These are phyloP conservation scores for Megaptera novaeangliae DNA, from an alignment of 2,113 vertebrate genomes.

Conservation along the genomic window DNA sequence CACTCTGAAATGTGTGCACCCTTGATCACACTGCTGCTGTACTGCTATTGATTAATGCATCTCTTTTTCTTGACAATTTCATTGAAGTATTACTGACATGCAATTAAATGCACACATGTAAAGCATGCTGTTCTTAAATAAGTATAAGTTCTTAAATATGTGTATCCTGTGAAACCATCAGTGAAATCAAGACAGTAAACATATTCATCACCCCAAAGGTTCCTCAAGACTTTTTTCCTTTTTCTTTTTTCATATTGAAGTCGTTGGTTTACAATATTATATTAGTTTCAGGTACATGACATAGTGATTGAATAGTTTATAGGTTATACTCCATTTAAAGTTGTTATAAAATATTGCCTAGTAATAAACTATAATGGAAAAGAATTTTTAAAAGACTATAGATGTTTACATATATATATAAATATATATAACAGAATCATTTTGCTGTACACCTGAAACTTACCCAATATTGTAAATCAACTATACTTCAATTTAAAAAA, in stretches of 20 bases:
- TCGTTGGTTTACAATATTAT: background rate
- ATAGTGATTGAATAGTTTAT: background rate
- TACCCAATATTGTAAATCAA: too few relatives aligned
- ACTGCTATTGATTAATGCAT: background rate
- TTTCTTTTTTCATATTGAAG: background rate
- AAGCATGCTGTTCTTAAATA: background rate
- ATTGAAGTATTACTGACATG: background rate
- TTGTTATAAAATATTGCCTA: background rate
- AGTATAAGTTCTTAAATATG: fast-evolving
- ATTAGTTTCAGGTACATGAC: background rate
- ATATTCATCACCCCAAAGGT: background rate
- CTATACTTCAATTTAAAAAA: too few relatives aligned
- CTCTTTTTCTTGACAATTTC: background rate
- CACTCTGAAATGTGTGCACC: background rate
- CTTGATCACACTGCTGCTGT: background rate
- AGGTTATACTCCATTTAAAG: background rate
- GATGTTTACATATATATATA: too few relatives aligned
- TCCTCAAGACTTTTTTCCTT: background rate
- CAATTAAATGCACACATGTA: background rate
- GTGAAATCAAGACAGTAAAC: background rate
- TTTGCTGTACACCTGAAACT: too few relatives aligned
- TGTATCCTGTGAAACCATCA: background rate
- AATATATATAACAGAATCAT: too few relatives aligned
- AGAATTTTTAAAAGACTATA: too few relatives aligned
- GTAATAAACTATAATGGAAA: too few relatives aligned